Evolutionary conservation across 2,888 invertebrate genomes (phyloP), one percentile per base, ranked within the genome.

Genomic region (Temnothorax ravouxi): DNA sequence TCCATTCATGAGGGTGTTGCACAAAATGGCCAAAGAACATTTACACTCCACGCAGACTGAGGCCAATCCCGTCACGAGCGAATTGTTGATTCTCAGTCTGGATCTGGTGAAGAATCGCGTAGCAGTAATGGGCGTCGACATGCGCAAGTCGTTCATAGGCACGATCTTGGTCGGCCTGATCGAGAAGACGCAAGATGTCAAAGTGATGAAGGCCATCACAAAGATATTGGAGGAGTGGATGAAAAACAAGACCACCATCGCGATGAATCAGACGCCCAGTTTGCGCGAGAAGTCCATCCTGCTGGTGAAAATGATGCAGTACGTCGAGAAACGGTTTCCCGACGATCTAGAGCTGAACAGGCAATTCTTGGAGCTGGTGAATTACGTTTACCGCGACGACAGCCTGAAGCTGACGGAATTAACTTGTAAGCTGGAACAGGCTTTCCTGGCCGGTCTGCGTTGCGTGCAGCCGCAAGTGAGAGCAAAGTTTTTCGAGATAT

Each of bases 161-260:
- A 97, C 97, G 6, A 98, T 99, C 84, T 96, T 99, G 3, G 98
- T 99, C 0, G 98, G 98, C 25, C 95, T 99, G 0, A 99, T 99
- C 79, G 99, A 99, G 94, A 99, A 99, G 94, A 98, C 99, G 0
- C 97, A 97, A 3, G 99, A 99, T 92, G 97, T 97, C 0, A 99
- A 99, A 95, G 97, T 98, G 11, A 96, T 96, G 96, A 96, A 96
- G 91, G 96, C 96, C 0, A 96, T 96, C 69, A 96, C 96, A 15
- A 96, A 97, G 94, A 99, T 99, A 97, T 96, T 99, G 4, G 99
- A 99, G 92, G 99, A 99, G 93, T 99, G 99, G 99, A 98, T 99
- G 95, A 98, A 98, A 93, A 97, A 96, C 91, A 97, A 98, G 92
- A 97, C 96, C 66, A 96, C 97, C 0, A 96, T 97, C 4, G 96